These are phyloP conservation scores for Oncorhynchus mykiss DNA, from an alignment of 2,113 vertebrate genomes.

Conservation along the genomic window DNA sequence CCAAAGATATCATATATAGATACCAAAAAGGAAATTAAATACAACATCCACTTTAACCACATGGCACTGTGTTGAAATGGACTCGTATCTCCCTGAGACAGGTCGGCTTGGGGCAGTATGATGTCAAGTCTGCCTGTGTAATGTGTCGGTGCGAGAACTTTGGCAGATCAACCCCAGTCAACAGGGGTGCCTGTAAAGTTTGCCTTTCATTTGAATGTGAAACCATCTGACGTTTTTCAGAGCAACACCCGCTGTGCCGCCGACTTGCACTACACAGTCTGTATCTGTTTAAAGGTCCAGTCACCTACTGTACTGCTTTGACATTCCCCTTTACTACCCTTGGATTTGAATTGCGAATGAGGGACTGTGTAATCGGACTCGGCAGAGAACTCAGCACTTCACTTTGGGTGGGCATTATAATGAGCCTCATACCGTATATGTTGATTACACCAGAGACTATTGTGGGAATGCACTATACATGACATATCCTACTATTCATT, in stretches of 20 bases:
- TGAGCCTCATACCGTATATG: not conserved
- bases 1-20: conserved; percentile 22
- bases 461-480: no score
- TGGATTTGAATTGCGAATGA: not conserved
- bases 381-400: not conserved
- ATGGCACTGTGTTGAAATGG: conserved; percentile 14
- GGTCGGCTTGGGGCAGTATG: conserved; percentile 45
- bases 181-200: conserved; percentile 3
- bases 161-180: not conserved
- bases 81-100: conserved; percentile 53
- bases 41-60: conserved; percentile 15
- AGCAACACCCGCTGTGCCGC: not conserved
- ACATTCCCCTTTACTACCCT: not conserved
- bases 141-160: not conserved
- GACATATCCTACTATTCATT: not conserved
- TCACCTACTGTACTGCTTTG: not conserved
- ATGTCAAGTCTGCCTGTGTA: conserved; percentile 26
- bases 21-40: conserved; percentile 22
- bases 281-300: not conserved
- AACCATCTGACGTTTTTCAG: not conserved
- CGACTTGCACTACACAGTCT: not conserved
- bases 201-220: conserved; percentile 5
- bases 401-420: not conserved
- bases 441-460: no score
- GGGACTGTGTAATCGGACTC: not conserved